Percentiles rank a stretch among this genome's conserved stretches.
Conservation (phyloP, 2,113 vertebrate genomes). For the Otocyon megalotis region DNA sequence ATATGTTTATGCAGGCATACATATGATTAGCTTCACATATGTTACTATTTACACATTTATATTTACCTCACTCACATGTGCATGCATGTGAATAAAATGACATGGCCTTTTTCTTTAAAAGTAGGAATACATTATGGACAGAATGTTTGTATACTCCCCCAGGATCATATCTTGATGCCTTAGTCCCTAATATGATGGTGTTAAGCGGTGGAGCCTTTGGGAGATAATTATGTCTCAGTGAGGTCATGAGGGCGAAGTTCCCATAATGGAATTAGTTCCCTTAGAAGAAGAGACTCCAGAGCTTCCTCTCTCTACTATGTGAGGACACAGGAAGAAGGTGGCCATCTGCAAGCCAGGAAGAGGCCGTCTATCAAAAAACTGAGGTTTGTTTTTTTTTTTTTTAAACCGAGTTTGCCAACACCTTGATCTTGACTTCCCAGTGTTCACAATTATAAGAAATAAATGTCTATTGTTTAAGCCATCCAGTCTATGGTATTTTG, state of each 20-base stretch:
- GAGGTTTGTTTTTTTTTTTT: no score
- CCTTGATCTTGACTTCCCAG: not conserved
- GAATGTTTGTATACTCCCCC: not conserved
- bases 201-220: not conserved
- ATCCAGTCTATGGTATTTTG: not conserved
- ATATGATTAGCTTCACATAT: not conserved
- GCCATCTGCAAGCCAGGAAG: not conserved
- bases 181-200: not conserved
- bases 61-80: not conserved
- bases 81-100: not conserved
- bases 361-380: not conserved
- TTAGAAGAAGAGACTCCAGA: not conserved
- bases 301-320: not conserved
- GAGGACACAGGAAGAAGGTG: not conserved
- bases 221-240: not conserved
- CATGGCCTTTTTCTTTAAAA: constrained; percentile 23
- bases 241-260: no score
- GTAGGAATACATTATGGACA: not conserved
- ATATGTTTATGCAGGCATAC: not conserved
- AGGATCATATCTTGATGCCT: not conserved
- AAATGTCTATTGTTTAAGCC: not conserved
- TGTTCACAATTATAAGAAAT: not conserved
- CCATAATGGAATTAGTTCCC: not conserved
- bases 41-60: not conserved
- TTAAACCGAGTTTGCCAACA: not conserved